phyloP scores from a whole-genome alignment of 2,888 invertebrate genomes.

The Drosophila yooni region DNA sequence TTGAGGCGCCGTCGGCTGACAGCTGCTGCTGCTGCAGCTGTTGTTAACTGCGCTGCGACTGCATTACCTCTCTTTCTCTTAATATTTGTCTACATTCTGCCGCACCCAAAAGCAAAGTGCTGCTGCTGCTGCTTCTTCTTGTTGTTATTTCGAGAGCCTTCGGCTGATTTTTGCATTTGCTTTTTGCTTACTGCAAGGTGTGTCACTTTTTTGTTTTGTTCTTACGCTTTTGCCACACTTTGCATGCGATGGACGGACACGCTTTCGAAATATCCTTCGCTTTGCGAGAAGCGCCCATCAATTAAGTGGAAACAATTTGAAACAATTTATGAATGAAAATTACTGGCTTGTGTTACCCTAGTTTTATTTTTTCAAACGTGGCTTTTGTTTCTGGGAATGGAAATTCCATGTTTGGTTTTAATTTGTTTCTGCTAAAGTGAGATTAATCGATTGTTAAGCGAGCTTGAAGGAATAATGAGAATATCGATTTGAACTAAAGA shows the following conservation, averaged over 20 bases:
- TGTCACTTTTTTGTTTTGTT: slow-evolving; percentile 82
- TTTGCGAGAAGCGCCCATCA: slow-evolving; percentile 32
- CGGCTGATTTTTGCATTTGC: slow-evolving; percentile 39
- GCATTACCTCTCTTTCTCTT: slow-evolving; percentile 40
- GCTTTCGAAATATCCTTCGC: slow-evolving; percentile 23
- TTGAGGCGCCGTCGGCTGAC: slow-evolving; percentile 66
- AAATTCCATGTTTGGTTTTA: neutral
- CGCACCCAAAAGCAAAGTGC: slow-evolving; percentile 71
- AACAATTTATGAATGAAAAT: slow-evolving; percentile 74
- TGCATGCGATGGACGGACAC: slow-evolving; percentile 17
- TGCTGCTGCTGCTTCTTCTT: slow-evolving; percentile 15
- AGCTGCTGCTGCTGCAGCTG: slow-evolving; percentile 40
- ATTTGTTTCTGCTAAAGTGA: neutral
- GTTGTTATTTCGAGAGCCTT: slow-evolving; percentile 20
- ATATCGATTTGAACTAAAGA: neutral
- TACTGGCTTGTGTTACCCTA: slow-evolving; percentile 35
- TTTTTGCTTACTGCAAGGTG: slow-evolving; percentile 62
- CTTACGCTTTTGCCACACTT: slow-evolving; percentile 56
- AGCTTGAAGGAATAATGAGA: neutral
- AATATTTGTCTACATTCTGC: slow-evolving; percentile 54
- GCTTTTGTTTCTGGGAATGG: neutral
- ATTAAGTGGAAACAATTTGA: slow-evolving; percentile 61
- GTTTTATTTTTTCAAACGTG: neutral
- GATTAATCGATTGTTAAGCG: neutral
- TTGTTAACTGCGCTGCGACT: slow-evolving; percentile 34